These are phyloP conservation scores for Zelostemma sp. DNA, from an alignment of 1,140 invertebrate species.

Conservation along the genomic window DNA sequence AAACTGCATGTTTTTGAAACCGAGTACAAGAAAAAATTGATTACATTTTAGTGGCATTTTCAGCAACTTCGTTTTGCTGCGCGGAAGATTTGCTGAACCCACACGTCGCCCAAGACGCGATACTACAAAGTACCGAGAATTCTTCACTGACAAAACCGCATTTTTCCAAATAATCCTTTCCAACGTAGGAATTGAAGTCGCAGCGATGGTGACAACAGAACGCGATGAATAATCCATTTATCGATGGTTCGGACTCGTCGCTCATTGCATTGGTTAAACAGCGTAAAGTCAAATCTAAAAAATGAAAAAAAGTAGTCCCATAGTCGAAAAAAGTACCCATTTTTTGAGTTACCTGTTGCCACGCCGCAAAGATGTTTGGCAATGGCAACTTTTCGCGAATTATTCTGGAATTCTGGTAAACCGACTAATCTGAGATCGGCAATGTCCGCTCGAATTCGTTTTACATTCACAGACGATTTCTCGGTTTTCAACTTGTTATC, in stretches of 20 bases:
- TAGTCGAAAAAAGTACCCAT: conserved; percentile 3
- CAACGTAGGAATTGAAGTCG: conserved; percentile 78
- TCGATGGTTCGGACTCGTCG: conserved; percentile 54
- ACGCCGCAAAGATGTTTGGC: conserved; percentile 90
- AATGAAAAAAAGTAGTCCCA: conserved; percentile 13
- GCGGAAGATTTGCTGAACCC: conserved; percentile 69
- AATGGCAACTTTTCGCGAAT: conserved; percentile 75
- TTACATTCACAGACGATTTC: conserved; percentile 68
- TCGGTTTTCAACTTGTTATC: conserved; percentile 79
- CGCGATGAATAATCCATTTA: conserved; percentile 79
- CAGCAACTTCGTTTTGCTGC: not conserved
- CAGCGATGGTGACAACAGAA: conserved; percentile 92
- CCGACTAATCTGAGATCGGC: conserved; percentile 77
- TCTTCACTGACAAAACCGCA: conserved; percentile 73
- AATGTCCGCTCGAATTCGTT: conserved; percentile 80
- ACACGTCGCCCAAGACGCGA: conserved; percentile 89
- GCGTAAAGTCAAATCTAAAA: conserved; percentile 78
- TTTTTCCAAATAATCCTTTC: conserved; percentile 73
- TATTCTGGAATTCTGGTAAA: conserved; percentile 69
- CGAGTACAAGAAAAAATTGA: not conserved
- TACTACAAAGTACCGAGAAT: conserved; percentile 81
- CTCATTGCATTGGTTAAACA: conserved; percentile 72
- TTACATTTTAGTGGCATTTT: conserved; percentile 22
- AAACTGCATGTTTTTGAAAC: conserved; percentile 22
- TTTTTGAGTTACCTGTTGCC: conserved; percentile 76